A percentile compares a stretch with the other conserved stretches of the same genome.
phyloP scores from a whole-genome alignment of 1,140 invertebrate genomes.

The Dendroctonus valens region DNA sequence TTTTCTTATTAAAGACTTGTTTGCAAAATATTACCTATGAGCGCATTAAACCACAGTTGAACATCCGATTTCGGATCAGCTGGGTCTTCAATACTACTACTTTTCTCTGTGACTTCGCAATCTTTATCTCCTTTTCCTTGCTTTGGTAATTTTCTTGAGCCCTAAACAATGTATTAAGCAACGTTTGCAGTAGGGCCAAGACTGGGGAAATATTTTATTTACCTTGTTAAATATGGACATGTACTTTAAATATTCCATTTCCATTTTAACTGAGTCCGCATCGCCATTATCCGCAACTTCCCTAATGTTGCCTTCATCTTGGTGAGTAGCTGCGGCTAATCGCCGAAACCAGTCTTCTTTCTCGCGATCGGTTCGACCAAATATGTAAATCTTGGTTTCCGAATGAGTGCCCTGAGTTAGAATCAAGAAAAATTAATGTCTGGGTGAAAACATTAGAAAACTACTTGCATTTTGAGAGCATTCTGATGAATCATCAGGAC shows the following conservation, averaged over 20 bases:
- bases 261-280: conserved; percentile 16
- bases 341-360: conserved; percentile 83
- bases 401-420: conserved; percentile 35
- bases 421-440: conserved; percentile 1
- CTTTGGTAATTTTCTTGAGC: no score
- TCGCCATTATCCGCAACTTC: not conserved
- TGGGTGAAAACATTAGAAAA: not conserved
- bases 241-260: conserved; percentile 39
- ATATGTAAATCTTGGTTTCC: conserved; percentile 62
- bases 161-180: no score
- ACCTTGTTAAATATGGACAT: conserved; percentile 41
- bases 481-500: conserved; percentile 31
- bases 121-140: conserved; percentile 11
- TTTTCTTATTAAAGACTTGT: not conserved
- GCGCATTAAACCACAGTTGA: conserved; percentile 32
- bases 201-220: no score
- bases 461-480: conserved; percentile 25
- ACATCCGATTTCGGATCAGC: conserved; percentile 21
- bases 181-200: no score
- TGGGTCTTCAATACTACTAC: conserved; percentile 8
- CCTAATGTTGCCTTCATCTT: not conserved
- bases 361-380: conserved; percentile 78
- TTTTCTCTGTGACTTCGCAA: conserved; percentile 5
- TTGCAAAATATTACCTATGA: conserved; percentile 18
- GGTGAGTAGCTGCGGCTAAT: conserved; percentile 39